phyloP scores from a whole-genome alignment of 2,888 invertebrate genomes.

The Orthosia gothica region DNA sequence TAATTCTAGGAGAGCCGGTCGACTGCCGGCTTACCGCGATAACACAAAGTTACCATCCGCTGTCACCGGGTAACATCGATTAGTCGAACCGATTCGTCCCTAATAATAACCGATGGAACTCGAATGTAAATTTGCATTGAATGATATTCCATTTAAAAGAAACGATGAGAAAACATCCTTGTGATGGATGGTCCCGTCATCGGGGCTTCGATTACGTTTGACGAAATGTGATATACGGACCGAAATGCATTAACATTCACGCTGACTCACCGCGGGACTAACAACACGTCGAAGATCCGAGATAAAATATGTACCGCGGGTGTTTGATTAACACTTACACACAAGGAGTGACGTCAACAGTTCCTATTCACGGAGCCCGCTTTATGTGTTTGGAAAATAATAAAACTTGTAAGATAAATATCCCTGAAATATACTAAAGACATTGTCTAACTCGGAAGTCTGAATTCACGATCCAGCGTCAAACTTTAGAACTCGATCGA shows the following conservation, averaged over 20 bases:
- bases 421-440: conserved; percentile 77
- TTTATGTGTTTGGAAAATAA: conserved; percentile 61
- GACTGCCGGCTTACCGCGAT: conserved; percentile 52
- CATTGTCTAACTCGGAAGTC: conserved; percentile 76
- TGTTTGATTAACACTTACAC: conserved; percentile 68
- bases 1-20: conserved; percentile 62
- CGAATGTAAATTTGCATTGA: conserved; percentile 83
- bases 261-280: conserved; percentile 82
- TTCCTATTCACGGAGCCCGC: conserved; percentile 40
- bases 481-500: conserved; percentile 75
- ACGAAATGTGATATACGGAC: conserved; percentile 87
- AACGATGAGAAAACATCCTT: conserved; percentile 78
- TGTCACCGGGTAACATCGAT: conserved; percentile 62
- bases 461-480: conserved; percentile 71
- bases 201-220: conserved; percentile 82
- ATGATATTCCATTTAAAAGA: conserved; percentile 82
- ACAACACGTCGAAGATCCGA: conserved; percentile 68
- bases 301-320: conserved; percentile 72
- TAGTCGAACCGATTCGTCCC: conserved; percentile 59
- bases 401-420: conserved; percentile 77
- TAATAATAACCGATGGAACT: conserved; percentile 65
- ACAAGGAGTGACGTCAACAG: conserved; percentile 64
- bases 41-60: conserved; percentile 62
- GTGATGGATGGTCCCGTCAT: conserved; percentile 85
- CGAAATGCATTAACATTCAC: conserved; percentile 87